Conservation (phyloP, 2,797 vertebrate species). For the Synaphobranchus kaupii region DNA sequence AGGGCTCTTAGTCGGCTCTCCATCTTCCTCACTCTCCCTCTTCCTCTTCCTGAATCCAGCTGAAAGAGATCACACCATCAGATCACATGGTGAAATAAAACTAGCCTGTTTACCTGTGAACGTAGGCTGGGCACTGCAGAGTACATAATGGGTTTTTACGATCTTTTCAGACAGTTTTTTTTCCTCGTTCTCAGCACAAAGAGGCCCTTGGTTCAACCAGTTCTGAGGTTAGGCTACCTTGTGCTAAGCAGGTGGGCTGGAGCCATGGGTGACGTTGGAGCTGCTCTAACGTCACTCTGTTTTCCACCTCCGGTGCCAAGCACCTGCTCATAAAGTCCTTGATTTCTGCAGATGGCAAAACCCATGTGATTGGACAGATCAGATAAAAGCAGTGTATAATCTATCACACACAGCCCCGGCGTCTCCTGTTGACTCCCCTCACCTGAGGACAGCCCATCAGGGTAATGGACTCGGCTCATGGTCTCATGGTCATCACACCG, state of each 20-base stretch:
- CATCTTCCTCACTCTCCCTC: no score
- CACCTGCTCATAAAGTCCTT: slow-evolving; percentile 67
- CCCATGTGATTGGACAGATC: neutral
- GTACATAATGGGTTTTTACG: no score
- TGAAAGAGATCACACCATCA: no score
- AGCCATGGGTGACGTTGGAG: slow-evolving; percentile 62
- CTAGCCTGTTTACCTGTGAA: no score
- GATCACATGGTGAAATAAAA: no score
- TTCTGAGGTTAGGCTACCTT: neutral
- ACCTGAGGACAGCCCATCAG: slow-evolving; percentile 57
- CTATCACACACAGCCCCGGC: neutral
- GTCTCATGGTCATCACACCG: slow-evolving; percentile 54
- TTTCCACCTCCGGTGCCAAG: slow-evolving; percentile 56
- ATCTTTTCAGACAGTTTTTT: no score
- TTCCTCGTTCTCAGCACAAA: no score
- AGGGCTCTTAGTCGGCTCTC: no score
- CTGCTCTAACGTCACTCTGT: slow-evolving; percentile 62
- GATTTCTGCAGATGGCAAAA: slow-evolving; percentile 44
- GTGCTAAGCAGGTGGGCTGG: neutral
- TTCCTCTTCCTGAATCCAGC: no score
- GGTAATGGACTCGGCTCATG: slow-evolving; percentile 50
- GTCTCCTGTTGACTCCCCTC: slow-evolving; percentile 33
- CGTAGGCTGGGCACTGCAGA: no score
- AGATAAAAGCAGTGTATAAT: neutral
- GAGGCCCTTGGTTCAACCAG: no score